Conservation (phyloP, 2,113 vertebrate species). For the Pipa parva region DNA sequence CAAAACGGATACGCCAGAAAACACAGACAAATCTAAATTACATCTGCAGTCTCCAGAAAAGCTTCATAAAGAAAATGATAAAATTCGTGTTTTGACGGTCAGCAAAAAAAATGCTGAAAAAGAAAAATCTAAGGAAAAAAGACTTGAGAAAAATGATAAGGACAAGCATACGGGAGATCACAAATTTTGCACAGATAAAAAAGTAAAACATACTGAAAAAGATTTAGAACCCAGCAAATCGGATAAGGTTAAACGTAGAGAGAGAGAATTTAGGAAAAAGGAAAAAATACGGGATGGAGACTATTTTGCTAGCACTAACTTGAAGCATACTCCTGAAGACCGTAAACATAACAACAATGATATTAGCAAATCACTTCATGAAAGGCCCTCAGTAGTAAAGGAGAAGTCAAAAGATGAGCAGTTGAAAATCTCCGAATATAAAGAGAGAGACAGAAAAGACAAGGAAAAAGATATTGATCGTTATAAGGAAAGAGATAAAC, state of each 20-base stretch:
- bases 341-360: constrained; percentile 70
- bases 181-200: constrained; percentile 74
- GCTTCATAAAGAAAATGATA: constrained; percentile 84
- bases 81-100: constrained; percentile 63
- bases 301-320: constrained; percentile 54
- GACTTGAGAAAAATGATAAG: constrained; percentile 75
- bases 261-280: constrained; percentile 76
- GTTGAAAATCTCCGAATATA: constrained; percentile 73
- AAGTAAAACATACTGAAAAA: constrained; percentile 77
- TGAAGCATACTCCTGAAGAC: constrained; percentile 77
- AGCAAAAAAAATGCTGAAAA: constrained; percentile 82
- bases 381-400: constrained; percentile 67
- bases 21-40: constrained; percentile 69
- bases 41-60: constrained; percentile 72
- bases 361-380: constrained; percentile 62
- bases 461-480: constrained; percentile 75
- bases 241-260: constrained; percentile 79
- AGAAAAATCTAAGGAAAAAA: constrained; percentile 86
- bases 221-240: constrained; percentile 70
- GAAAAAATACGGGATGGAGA: constrained; percentile 79
- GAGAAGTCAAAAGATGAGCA: constrained; percentile 86
- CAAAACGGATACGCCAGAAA: constrained; percentile 75
- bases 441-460: constrained; percentile 86
- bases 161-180: constrained; percentile 73
- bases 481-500: constrained; percentile 83